phyloP scores from a whole-genome alignment of 2,888 invertebrate genomes.

The Tenthredo amoena region DNA sequence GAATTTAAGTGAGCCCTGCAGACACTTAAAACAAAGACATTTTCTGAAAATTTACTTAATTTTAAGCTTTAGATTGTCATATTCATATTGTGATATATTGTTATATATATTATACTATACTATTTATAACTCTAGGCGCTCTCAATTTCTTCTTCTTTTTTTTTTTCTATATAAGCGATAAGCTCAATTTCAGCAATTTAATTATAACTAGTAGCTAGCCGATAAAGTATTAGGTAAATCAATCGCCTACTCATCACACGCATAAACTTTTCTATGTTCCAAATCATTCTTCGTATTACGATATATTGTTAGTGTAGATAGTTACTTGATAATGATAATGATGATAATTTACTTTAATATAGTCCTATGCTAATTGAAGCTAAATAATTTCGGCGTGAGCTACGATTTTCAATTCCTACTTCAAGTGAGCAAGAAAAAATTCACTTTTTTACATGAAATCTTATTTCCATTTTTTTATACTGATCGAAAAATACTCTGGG shows the following conservation, averaged over 20 bases:
- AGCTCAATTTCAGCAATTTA: conserved; percentile 45
- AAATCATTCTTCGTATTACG: conserved; percentile 3
- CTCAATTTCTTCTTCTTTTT: not conserved
- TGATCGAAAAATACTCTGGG: not conserved
- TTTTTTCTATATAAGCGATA: conserved; percentile 4
- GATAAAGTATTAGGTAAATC: conserved; percentile 37
- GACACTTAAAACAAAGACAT: conserved; percentile 56
- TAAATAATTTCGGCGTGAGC: not conserved
- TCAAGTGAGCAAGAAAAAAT: not conserved
- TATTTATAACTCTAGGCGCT: conserved; percentile 66
- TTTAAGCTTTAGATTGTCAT: conserved; percentile 68
- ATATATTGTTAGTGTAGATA: conserved; percentile 36
- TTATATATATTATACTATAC: conserved; percentile 59
- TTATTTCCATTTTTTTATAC: not conserved
- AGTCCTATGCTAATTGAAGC: not conserved
- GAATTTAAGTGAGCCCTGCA: conserved; percentile 58
- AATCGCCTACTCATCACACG: conserved; percentile 7
- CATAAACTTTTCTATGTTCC: conserved; percentile 35
- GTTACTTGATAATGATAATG: conserved; percentile 2
- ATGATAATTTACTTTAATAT: conserved; percentile 6
- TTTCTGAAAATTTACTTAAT: conserved; percentile 52
- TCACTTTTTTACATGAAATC: not conserved
- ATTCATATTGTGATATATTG: conserved; percentile 75
- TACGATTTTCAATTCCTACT: not conserved
- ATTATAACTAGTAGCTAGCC: conserved; percentile 35